Conservation (phyloP, 2,888 invertebrate species). For the Euplexia lucipara region DNA sequence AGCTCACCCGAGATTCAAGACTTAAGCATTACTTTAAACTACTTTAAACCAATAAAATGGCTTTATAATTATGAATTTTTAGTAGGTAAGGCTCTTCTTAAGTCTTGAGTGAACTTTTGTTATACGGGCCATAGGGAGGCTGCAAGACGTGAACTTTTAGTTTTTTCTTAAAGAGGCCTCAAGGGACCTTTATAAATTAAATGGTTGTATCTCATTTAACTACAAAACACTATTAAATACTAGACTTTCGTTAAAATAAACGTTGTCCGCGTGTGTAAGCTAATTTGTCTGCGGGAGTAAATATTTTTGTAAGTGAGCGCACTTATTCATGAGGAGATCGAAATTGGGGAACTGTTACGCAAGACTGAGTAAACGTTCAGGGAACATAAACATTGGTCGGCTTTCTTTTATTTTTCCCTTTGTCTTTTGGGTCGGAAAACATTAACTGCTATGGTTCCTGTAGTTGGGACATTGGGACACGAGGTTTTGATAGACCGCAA, state of each 20-base stretch:
- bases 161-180: constrained; percentile 46
- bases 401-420: constrained; percentile 24
- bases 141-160: constrained; percentile 54
- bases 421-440: constrained; percentile 9
- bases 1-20: too few species aligned
- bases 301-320: constrained; percentile 47
- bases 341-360: constrained; percentile 46
- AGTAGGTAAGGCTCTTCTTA: too few species aligned
- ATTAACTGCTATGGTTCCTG: constrained; percentile 10
- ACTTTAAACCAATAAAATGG: too few species aligned
- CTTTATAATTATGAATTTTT: too few species aligned
- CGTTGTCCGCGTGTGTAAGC: background rate
- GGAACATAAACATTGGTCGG: constrained; percentile 38
- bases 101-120: too few species aligned
- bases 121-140: constrained; percentile 43
- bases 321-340: constrained; percentile 55
- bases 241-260: background rate
- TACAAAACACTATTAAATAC: background rate
- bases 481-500: constrained; percentile 7
- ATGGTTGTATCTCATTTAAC: background rate
- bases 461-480: background rate
- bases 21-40: too few species aligned
- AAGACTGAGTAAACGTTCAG: constrained; percentile 28
- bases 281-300: constrained; percentile 22
- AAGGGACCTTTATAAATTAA: constrained; percentile 10